These are phyloP conservation scores for Cephus nigrinus DNA, from an alignment of 2,888 invertebrate genomes.

Conservation along the genomic window DNA sequence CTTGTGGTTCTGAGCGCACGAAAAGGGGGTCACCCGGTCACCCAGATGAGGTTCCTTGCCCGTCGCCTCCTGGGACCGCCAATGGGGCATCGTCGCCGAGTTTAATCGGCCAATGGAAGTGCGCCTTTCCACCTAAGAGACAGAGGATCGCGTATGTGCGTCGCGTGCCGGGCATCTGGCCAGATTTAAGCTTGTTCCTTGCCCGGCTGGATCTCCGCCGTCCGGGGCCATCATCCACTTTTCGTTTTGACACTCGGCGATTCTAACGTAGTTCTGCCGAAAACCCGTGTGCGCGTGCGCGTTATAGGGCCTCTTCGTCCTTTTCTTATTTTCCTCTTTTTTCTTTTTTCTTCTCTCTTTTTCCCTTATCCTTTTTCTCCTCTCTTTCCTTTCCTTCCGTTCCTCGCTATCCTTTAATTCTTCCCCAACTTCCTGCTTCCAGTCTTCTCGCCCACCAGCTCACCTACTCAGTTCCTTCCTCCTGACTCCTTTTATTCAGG, in stretches of 20 bases:
- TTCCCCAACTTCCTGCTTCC: no score
- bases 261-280: not conserved
- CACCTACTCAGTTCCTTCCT: no score
- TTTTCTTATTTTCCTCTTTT: conserved; percentile 23
- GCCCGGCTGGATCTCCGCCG: conserved; percentile 52
- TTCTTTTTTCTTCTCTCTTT: conserved; percentile 13
- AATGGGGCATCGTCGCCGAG: conserved; percentile 38
- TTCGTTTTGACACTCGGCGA: conserved; percentile 7
- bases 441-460: not conserved
- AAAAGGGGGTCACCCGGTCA: conserved; percentile 63
- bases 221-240: conserved; percentile 16
- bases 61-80: conserved; percentile 31
- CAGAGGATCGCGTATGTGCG: conserved; percentile 39
- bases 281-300: not conserved
- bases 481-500: no score
- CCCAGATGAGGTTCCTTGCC: conserved; percentile 63
- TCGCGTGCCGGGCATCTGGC: conserved; percentile 50
- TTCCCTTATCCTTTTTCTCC: not conserved
- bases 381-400: conserved; percentile 3
- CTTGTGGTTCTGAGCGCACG: conserved; percentile 45
- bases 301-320: conserved; percentile 12
- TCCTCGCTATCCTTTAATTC: no score
- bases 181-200: conserved; percentile 63
- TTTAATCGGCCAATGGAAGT: conserved; percentile 49
- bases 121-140: conserved; percentile 42